phyloP scores from a whole-genome alignment of 1,140 invertebrate species.

The Sweltsa coloradensis region DNA sequence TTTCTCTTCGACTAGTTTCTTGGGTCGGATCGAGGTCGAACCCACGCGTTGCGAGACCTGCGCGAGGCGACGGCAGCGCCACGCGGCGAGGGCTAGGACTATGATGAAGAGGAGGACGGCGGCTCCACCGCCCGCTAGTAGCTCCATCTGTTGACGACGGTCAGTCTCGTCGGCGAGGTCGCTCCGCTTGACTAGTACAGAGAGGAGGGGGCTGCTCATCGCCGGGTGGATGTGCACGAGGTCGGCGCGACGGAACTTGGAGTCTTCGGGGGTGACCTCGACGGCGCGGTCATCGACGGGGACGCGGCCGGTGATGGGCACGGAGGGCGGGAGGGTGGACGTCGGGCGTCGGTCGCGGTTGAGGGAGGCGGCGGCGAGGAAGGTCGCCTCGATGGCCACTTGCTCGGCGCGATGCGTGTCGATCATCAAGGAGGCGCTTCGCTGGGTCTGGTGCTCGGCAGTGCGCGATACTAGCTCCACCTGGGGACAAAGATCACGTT shows the following conservation, averaged over 20 bases:
- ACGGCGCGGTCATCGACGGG: background rate
- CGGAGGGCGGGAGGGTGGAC: too few relatives aligned
- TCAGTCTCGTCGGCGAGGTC: conserved; percentile 34
- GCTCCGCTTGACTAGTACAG: conserved; percentile 38
- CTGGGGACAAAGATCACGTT: conserved; percentile 1
- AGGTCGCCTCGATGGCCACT: background rate
- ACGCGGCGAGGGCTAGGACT: conserved; percentile 34
- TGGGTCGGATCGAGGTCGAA: too few relatives aligned
- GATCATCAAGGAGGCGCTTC: conserved; percentile 19
- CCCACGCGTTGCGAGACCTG: too few relatives aligned
- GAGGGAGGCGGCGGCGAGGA: background rate
- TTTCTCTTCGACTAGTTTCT: too few relatives aligned
- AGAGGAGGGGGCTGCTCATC: conserved; percentile 31
- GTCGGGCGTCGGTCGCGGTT: too few relatives aligned
- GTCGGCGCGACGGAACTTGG: background rate
- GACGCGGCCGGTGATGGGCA: too few relatives aligned
- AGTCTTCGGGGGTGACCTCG: background rate
- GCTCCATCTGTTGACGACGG: conserved; percentile 35
- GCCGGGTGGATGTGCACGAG: background rate
- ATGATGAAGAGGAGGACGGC: conserved; percentile 40
- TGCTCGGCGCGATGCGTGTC: conserved; percentile 20
- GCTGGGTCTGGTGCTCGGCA: conserved; percentile 9
- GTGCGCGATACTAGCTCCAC: conserved; percentile 21
- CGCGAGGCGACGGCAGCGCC: too few relatives aligned
- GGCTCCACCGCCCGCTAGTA: conserved; percentile 37